Evolutionary conservation across 2,113 vertebrate species (phyloP).

Genomic region (Rafetus swinhoei): DNA sequence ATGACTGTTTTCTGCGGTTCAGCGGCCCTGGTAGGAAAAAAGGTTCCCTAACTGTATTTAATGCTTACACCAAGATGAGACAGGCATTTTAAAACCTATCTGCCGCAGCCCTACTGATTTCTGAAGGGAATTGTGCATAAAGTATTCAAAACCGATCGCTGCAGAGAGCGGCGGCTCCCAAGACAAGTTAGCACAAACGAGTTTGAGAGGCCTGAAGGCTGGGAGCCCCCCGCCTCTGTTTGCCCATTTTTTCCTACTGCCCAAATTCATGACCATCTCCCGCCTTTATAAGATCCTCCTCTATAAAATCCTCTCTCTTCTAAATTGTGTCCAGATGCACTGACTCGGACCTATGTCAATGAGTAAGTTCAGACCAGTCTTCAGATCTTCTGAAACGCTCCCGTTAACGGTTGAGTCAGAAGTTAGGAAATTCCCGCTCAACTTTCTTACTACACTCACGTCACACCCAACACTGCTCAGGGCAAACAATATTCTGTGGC

Average conservation of each 20-base stretch:
- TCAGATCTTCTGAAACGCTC: neutral
- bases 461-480: neutral
- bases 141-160: neutral
- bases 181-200: neutral
- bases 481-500: neutral
- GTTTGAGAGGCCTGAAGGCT: rapidly evolving
- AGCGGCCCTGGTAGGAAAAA: no score
- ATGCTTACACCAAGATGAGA: neutral
- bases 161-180: rapidly evolving
- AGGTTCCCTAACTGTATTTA: no score
- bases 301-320: neutral
- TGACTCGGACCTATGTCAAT: neutral
- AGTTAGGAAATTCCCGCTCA: neutral
- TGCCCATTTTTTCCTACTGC: neutral
- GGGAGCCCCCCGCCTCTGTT: neutral
- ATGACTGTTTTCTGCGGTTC: no score
- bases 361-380: neutral
- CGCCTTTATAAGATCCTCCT: neutral
- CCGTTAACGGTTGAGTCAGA: neutral
- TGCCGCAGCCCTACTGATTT: neutral
- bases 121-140: neutral
- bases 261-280: neutral
- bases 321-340: neutral
- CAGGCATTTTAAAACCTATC: neutral
- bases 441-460: neutral